Evolutionary conservation across 2,888 invertebrate species (phyloP), one percentile per base, ranked within the genome.

Genomic region (Spisula subtruncata): DNA sequence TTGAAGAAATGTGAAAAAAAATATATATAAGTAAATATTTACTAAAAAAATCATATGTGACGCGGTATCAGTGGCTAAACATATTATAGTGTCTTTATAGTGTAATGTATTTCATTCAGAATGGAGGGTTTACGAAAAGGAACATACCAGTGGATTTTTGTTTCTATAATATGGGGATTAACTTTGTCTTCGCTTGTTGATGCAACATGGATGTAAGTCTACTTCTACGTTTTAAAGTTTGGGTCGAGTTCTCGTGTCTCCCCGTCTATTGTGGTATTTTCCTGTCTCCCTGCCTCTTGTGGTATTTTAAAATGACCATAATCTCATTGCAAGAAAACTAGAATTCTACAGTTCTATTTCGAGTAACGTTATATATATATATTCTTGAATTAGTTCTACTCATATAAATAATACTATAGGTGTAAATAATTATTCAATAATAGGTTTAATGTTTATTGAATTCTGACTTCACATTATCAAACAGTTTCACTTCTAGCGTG

Each of bases 141-240:
- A 84, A 79, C 60, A 79, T 80, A 41, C 41, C 84, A 60, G 35
- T 89, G 91, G 91, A 89, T 89, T 89, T 80, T 81, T 20, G 88
- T 88, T 54, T 81, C 85, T 48, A 79, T 89, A 79, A 81, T 88
- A 71, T 79, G 86, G 81, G 91, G 91, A 89, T 89, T 89, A 86
- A 84, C 81, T 71, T 86, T 87, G 80, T 80, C 88, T 48, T 51
- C 80, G 56, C 16, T 83, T 35, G 88, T 66, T 35, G 81, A 84
- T 8, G 89, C 88, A 18, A 91, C 81, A 54, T 91, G 91, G 91
- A 91, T 91, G 91, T 91, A 86, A 91, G 91, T 91, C 14, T 32
- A 32, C 18, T 66, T 32, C 12, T 75, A 75, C 25, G 35, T 35
- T n/a, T 41, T 75, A 75, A 32, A 75, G 16, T 75, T 0, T 32